Base-by-base conservation (phyloP, 2,888 invertebrate genomes). In the Lomographa bimaculata region DNA sequence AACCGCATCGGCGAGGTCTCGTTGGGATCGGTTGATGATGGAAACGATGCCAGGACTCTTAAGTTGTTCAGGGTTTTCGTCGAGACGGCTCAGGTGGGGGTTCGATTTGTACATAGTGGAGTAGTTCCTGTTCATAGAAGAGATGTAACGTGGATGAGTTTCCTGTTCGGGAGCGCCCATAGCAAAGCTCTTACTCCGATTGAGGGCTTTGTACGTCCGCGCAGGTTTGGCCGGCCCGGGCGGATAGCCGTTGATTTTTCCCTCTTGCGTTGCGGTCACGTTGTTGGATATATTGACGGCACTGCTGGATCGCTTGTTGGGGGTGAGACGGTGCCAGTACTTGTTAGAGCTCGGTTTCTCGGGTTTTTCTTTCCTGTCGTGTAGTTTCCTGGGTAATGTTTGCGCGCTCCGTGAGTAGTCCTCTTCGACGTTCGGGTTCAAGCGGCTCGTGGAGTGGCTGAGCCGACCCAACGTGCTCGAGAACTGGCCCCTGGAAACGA, bases 31-130 rank as follows among this genome's bases (percentile, higher is more conserved):
- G 70, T 94, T 96, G 46, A 96, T 94, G 53, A 95, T 94, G 39
- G 96, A 95, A 19, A 97, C 94, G 52, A 97, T 94, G 20, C 96
- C 95, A 0, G 96, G 96, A 71, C 96, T 96, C 72, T 96, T 96
- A 4, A 95, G 80, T 37, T 94, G 93, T 48, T 92, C 92, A 0
- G 93, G 93, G 4, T 91, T 92, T 64, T 94, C 94, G 53, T 93
- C 92, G 27, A 94, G 78, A 8, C 92, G 89, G 64, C 93, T 93
- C 25, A 96, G 81, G 68, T 95, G 95, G 17, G 95, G 94, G 74
- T 94, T 95, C 2, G 95, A 95, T 71, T 94, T 94, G 78, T 94
- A 94, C 78, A 94, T 92, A 38, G 90, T 89, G 34, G 90, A 87
- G 59, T 87, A 75, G 59, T 89, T 87, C 52, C 90, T 83, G 63